Base-by-base conservation (phyloP, 92 coral and sea anemone species). In the Micromussa lordhowensis region DNA sequence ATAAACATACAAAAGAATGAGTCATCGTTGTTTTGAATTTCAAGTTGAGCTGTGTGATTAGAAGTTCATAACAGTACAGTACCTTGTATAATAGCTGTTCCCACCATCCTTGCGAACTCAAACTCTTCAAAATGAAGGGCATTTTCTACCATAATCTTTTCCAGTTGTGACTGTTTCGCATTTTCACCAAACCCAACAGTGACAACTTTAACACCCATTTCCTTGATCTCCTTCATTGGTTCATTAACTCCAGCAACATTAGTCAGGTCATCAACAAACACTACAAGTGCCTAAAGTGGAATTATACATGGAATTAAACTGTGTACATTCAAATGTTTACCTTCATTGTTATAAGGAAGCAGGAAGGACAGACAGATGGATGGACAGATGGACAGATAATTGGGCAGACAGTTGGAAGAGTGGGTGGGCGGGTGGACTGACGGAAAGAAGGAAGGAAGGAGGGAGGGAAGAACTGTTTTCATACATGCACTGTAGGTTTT, bases 31-130 rank as follows among this genome's bases (percentile, higher is more conserved):
- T 36, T 36, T 2, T 36, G 38, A 36, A 21, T 63, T 63, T 1
- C 75, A 31, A 70, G 35, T 71, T 71, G 30, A 63, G 69, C 69
- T 63, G 13, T 63, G 14, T 63, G 30, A 9, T 63, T 63, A 63
- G 22, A 4, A 19, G n/a, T 59, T 63, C 4, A 5, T 36, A 36
- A n/a, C 13, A 57, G 44, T 58, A n/a, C 13, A 57, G 44, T 58
- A 70, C 87, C 87, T 29, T 83, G 87, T 83, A 83, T 70, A 54
- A 83, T 69, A 21, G 87, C 69, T 55, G 29, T 83, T 55, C 87
- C 87, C 9, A 55, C 30, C 19, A 79, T 83, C 24, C 49, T 70
- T 31, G 87, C 66, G 34, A 78, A 9, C 54, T 83, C 79, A 17
- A 36, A 83, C 28, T 70, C 79, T 54, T 75, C 87, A 21, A 83